These are phyloP conservation scores for Nyctibius bracteatus DNA, from an alignment of 2,113 vertebrate genomes.

Conservation along the genomic window DNA sequence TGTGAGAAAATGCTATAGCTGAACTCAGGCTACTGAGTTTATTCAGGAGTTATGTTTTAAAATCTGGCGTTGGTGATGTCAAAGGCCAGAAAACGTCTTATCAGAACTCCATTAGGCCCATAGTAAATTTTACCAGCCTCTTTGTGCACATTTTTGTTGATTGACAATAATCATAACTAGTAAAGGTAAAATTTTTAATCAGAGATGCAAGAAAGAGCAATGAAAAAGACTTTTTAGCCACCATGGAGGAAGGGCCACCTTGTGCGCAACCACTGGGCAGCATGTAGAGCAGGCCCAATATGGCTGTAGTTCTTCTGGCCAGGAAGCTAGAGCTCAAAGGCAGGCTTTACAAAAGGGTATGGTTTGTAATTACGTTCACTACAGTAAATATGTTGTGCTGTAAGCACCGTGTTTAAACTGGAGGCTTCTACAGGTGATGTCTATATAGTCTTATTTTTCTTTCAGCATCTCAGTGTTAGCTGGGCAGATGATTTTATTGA, in stretches of 20 bases:
- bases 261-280: neutral
- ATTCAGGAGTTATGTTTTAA: neutral
- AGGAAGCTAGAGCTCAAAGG: neutral
- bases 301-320: neutral
- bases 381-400: neutral
- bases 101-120: neutral
- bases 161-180: neutral
- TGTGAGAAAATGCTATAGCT: neutral
- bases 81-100: neutral
- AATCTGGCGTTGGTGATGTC: neutral
- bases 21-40: neutral
- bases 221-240: neutral
- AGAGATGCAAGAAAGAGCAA: neutral
- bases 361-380: neutral
- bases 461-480: neutral
- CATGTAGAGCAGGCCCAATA: accelerated
- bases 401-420: neutral
- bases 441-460: neutral
- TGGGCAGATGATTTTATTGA: neutral
- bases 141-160: neutral
- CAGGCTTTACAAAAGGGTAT: neutral
- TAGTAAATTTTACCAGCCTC: neutral
- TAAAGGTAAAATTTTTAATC: neutral
- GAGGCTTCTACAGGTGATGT: neutral
- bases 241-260: neutral